Base-by-base conservation (phyloP, 2,113 vertebrate species). In the Vidua macroura region DNA sequence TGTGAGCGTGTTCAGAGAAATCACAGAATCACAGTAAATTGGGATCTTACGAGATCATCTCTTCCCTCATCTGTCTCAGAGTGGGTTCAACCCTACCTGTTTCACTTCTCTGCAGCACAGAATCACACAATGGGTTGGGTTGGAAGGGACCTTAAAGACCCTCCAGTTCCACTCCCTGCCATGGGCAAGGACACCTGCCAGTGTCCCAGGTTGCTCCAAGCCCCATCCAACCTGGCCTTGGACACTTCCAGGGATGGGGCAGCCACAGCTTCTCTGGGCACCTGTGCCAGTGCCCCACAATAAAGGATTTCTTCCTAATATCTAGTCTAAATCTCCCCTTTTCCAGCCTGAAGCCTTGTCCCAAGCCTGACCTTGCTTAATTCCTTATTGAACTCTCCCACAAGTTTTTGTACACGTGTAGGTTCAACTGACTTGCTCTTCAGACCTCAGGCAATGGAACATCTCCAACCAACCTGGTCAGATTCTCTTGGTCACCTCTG, bases 191-290 rank as follows among this genome's bases (percentile, higher is more conserved):
- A 48, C n/a, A 35, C 2, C 14, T 49, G 27, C 49, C 48, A 43
- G 1, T 2, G 0, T 9, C 14, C 63, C 70, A 76, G 48, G 31
- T 0, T 55, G 25, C 25, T 69, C 41, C 17, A 37, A 69, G 30
- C 35, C 49, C n/a, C 0, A 0, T 35, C 48, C 70, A 89, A 0
- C 20, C 48, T 76, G 55, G 8, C 18, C 55, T 76, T 31, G 63
- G 15, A 4, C 55, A 56, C 4, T 76, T 13, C n/a, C 63, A 76
- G 30, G 18, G 22, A 43, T 35, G 41, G 15, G 22, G 12, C 17
- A 49, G 11, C 14, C 55, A 19, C 55, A 69, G 21, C n/a, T 83
- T 13, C 55, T 49, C 41, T 76, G 78, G 6, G 3, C 1, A 62
- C 0, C 33, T 69, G 17, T 69, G 21, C 11, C 63, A 90, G 55